Percentiles rank a stretch among this genome's conserved stretches.
Conservation (phyloP, 2,113 vertebrate species). For the Forbesichthys papilliferus region DNA sequence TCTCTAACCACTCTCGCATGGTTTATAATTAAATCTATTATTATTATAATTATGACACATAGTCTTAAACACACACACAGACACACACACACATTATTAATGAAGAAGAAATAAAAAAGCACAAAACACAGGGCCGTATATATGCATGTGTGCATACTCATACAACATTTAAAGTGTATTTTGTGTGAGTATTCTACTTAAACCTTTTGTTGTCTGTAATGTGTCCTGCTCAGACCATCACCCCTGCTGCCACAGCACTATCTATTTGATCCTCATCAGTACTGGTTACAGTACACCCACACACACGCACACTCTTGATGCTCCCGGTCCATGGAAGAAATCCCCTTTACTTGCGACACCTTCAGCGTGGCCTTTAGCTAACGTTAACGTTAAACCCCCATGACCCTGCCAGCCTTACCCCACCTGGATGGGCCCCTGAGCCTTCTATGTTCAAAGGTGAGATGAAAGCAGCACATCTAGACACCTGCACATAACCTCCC, state of each 20-base stretch:
- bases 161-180: background rate
- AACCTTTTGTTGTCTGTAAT: too few relatives aligned
- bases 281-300: conserved; percentile 22
- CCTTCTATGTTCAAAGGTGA: conserved; percentile 64
- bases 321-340: background rate
- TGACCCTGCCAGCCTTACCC: conserved; percentile 21
- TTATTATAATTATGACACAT: too few relatives aligned
- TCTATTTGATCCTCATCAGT: conserved; percentile 53
- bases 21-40: too few relatives aligned
- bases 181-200: too few relatives aligned
- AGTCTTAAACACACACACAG: conserved; percentile 24
- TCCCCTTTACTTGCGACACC: background rate
- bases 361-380: too few relatives aligned
- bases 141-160: background rate
- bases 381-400: conserved; percentile 1
- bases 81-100: conserved; percentile 8
- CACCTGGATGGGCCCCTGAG: conserved; percentile 60
- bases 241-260: background rate
- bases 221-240: too few relatives aligned
- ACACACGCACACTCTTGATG: conserved; percentile 3
- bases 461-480: conserved; percentile 62
- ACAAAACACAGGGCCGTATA: background rate
- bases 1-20: too few relatives aligned
- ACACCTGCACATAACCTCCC: conserved; percentile 62
- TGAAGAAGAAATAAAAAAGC: background rate